Conservation (phyloP, 2,888 invertebrate genomes). For the Trachelus troglodyta region DNA sequence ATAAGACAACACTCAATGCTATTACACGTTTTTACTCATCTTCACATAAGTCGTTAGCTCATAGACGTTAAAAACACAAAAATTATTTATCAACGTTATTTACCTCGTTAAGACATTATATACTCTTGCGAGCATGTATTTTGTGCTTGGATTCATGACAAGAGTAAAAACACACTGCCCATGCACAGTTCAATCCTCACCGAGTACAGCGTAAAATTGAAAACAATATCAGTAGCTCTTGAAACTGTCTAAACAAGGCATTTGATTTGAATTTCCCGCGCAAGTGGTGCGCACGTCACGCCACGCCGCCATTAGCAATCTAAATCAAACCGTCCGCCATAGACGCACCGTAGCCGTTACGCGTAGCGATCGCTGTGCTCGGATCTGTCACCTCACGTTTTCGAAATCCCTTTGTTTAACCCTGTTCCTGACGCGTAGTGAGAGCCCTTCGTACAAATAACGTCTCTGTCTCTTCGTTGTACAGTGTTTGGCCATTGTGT, state of each 20-base stretch:
- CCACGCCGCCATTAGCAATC: neutral
- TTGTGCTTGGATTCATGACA: neutral
- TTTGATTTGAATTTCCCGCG: neutral
- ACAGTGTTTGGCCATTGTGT: neutral
- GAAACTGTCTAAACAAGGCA: neutral
- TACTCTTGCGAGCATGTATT: neutral
- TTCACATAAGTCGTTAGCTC: neutral
- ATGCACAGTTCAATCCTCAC: neutral
- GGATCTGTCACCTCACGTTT: neutral
- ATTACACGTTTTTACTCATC: neutral
- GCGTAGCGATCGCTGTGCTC: neutral
- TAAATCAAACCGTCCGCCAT: neutral
- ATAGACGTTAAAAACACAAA: neutral
- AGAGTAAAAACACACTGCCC: neutral
- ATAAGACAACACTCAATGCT: too few species aligned
- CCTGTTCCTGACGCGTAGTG: neutral
- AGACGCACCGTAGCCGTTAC: neutral
- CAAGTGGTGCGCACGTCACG: neutral
- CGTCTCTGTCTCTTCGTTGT: neutral
- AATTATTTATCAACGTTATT: neutral
- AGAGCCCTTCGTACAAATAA: neutral
- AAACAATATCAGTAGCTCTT: neutral
- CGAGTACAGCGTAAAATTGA: neutral
- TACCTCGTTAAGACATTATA: neutral
- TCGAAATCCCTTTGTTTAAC: neutral